Conservation (phyloP, 2,797 vertebrate genomes). For the Poecile montanus region DNA sequence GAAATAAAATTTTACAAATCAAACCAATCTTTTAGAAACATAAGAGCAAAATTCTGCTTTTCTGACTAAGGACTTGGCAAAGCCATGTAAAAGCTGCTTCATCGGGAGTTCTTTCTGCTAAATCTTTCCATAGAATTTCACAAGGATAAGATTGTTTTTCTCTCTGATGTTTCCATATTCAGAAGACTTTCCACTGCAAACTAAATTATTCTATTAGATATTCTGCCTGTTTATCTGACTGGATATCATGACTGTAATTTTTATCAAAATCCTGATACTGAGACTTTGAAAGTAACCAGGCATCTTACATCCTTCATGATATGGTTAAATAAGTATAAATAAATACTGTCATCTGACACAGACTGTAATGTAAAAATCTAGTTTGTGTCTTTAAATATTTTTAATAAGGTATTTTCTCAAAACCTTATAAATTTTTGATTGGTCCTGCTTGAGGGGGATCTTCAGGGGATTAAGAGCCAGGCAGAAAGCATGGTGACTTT, state of each 20-base stretch:
- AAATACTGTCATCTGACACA: not conserved
- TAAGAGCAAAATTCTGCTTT: not conserved
- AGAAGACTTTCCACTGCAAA: not conserved
- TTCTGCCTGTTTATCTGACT: not conserved
- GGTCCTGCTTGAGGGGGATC: not conserved
- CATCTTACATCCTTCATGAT: not conserved
- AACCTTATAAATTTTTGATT: not conserved
- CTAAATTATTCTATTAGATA: not conserved
- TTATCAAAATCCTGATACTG: not conserved
- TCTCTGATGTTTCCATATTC: not conserved
- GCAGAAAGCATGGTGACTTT: not conserved
- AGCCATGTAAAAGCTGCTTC: not conserved
- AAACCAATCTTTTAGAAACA: not conserved
- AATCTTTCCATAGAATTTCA: slow-evolving; percentile 35
- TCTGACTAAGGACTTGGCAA: slow-evolving; percentile 20
- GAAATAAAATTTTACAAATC: not conserved
- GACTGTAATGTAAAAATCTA: not conserved
- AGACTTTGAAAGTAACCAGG: not conserved
- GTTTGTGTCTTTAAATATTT: not conserved
- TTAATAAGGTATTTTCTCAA: not conserved
- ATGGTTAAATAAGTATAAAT: not conserved
- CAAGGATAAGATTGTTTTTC: not conserved
- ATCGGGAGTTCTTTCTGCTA: not conserved
- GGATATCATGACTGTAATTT: not conserved
- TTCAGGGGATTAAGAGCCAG: not conserved